phyloP scores from a whole-genome alignment of 2,888 invertebrate genomes.

The Drosophila helvetica region DNA sequence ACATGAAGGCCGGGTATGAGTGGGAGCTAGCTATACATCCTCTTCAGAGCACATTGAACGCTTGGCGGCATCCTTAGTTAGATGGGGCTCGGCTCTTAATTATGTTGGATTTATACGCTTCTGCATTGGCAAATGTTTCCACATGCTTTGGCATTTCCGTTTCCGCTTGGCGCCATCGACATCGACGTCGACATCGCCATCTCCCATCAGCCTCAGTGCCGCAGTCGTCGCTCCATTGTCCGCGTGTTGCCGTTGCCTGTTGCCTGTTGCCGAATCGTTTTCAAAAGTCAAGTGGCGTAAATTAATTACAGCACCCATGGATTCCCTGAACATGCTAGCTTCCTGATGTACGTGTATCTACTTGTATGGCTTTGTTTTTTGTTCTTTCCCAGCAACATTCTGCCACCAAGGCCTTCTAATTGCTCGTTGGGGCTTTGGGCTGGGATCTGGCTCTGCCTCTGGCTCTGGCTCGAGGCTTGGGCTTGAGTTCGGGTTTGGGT shows the following conservation, averaged over 20 bases:
- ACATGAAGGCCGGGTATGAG: conserved; percentile 27
- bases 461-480: background rate
- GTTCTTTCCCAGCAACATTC: conserved; percentile 20
- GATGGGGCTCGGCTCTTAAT: conserved; percentile 57
- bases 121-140: conserved; percentile 76
- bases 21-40: conserved; percentile 15
- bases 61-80: background rate
- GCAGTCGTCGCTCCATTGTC: conserved; percentile 47
- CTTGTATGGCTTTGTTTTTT: conserved; percentile 47
- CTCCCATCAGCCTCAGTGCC: conserved; percentile 27
- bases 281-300: conserved; percentile 77
- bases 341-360: conserved; percentile 60
- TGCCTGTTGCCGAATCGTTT: conserved; percentile 49
- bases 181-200: conserved; percentile 48
- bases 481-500: background rate
- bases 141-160: conserved; percentile 77
- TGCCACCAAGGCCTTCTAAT: conserved; percentile 59
- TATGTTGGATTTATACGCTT: conserved; percentile 58
- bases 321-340: conserved; percentile 13
- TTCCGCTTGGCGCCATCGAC: conserved; percentile 68
- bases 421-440: conserved; percentile 50
- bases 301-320: conserved; percentile 70
- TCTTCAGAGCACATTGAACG: conserved; percentile 56
- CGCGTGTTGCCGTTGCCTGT: background rate
- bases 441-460: conserved; percentile 12